Conservation (phyloP, 2,113 vertebrate genomes). For the Pseudopodoces humilis region DNA sequence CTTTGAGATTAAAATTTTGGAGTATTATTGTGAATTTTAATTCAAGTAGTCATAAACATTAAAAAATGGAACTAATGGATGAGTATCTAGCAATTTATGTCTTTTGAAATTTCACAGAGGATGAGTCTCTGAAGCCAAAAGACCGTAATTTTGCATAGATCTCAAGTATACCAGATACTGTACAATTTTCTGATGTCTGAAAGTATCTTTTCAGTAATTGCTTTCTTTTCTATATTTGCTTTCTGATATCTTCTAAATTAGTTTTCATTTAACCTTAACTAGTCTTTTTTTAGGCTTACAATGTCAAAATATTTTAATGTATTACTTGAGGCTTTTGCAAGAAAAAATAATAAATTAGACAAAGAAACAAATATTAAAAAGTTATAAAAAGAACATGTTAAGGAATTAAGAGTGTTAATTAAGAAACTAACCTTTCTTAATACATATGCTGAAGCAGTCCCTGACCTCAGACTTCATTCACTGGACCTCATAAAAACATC, state of each 20-base stretch:
- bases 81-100: neutral
- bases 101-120: neutral
- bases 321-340: neutral
- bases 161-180: neutral
- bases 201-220: neutral
- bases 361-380: neutral
- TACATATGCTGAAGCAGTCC: neutral
- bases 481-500: neutral
- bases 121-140: neutral
- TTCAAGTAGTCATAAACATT: neutral
- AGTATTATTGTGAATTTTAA: neutral
- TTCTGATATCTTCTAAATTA: neutral
- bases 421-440: neutral
- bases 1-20: neutral
- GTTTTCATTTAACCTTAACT: neutral
- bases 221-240: neutral
- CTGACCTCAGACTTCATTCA: neutral
- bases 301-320: neutral
- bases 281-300: neutral
- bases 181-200: neutral
- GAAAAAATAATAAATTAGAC: neutral
- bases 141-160: neutral
- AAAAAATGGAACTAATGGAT: neutral
- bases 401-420: neutral
- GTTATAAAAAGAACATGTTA: neutral